Conservation (phyloP, 2,888 invertebrate genomes). For the Cotesia congregata region DNA sequence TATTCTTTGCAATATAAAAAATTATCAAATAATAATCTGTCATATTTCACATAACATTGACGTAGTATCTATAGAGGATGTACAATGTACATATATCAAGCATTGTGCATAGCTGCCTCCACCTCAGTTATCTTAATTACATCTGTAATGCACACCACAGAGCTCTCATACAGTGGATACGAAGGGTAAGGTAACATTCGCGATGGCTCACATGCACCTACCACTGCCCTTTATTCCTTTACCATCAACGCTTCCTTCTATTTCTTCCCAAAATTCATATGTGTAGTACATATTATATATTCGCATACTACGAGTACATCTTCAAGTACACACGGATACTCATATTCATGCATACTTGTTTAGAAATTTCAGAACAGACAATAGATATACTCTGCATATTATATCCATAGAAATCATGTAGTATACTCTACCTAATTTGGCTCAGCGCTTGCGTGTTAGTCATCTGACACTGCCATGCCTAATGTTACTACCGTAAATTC, state of each 20-base stretch:
- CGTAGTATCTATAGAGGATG: slow-evolving; percentile 11
- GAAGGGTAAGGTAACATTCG: slow-evolving; percentile 23
- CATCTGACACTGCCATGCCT: not conserved
- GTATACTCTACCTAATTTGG: slow-evolving; percentile 26
- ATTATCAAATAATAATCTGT: slow-evolving; percentile 6
- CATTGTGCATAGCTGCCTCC: slow-evolving; percentile 68
- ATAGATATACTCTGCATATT: not conserved
- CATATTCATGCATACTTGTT: slow-evolving; percentile 23
- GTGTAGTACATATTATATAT: not conserved
- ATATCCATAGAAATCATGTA: not conserved
- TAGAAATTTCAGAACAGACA: slow-evolving; percentile 24
- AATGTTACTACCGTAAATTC: not conserved
- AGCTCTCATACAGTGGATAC: slow-evolving; percentile 46
- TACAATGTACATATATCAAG: slow-evolving; percentile 60
- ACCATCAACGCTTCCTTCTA: slow-evolving; percentile 22
- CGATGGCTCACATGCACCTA: slow-evolving; percentile 28
- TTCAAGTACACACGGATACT: slow-evolving; percentile 32
- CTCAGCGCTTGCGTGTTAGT: slow-evolving; percentile 22
- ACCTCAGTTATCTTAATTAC: slow-evolving; percentile 70
- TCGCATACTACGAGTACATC: slow-evolving; percentile 33
- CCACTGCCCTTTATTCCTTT: not conserved
- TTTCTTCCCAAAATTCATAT: not conserved
- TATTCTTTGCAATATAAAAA: not conserved
- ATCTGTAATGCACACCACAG: slow-evolving; percentile 68
- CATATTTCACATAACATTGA: slow-evolving; percentile 50